Base-by-base conservation (phyloP, 2,113 vertebrate genomes). In the Mus spicilegus region DNA sequence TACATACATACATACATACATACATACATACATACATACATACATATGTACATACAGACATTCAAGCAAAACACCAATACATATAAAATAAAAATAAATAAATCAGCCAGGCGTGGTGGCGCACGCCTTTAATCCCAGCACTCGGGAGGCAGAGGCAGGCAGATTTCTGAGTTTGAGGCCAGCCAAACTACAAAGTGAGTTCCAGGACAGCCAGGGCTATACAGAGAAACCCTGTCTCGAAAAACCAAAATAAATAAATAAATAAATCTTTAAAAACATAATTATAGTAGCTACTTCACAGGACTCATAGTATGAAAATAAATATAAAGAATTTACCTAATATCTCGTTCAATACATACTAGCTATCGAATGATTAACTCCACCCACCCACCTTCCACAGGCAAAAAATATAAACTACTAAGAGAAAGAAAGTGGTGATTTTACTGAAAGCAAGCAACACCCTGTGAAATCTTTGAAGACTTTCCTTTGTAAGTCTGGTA, bases 401-500 rank as follows among this genome's bases (percentile, higher is more conserved):
- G 28, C 82, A 87, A 90, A 97, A 78, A 73, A 30, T 94, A 93
- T 51, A 96, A 77, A 30, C 39, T 95, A 67, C 78, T 97, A 93
- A 94, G 90, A 90, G 13, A 92, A 58, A 91, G n/a, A 75, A 65
- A 22, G 77, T 58, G 24, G 33, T 94, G 58, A 72, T 90, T 81
- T 51, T 76, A 90, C 11, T 92, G 85, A 96, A 96, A 95, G 61
- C 19, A 96, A 96, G 72, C 39, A 89, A 14, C 93, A 77, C 80
- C 73, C 73, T 96, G 51, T 33, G 93, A 96, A 92, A 13, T 30
- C 65, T 91, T 93, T 58, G 89, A 91, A 65, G 56, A 90, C 81
- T 92, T 97, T 90, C 20, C 75, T 81, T n/a, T 81, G 93, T 91
- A 72, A 70, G 42, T 95, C 96, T 63, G 95, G 77, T 95, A 93